phyloP scores from a whole-genome alignment of 2,888 invertebrate genomes.

The Sphaerophoria rueppellii region DNA sequence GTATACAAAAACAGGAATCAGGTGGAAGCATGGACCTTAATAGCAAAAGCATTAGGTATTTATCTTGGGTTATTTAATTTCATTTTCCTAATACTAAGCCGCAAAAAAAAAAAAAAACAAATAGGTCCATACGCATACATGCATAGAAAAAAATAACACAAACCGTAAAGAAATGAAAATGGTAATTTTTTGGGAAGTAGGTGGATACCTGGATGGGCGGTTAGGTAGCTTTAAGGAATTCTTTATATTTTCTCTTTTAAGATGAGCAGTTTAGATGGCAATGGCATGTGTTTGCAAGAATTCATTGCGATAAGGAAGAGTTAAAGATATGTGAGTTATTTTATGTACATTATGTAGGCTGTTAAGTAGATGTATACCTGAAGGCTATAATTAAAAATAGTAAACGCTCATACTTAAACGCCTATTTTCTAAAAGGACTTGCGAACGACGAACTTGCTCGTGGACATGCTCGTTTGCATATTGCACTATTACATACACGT shows the following conservation, averaged over 20 bases:
- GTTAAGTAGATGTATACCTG: background rate
- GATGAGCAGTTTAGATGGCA: conserved; percentile 16
- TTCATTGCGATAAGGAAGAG: conserved; percentile 10
- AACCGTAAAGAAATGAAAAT: conserved; percentile 20
- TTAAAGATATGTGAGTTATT: background rate
- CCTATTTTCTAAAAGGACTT: conserved; percentile 7
- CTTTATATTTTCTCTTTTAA: conserved; percentile 23
- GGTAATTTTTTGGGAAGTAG: conserved; percentile 8
- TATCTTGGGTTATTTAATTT: conserved; percentile 71
- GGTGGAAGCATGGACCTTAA: conserved; percentile 67
- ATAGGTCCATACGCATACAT: conserved; percentile 30
- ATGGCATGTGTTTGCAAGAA: conserved; percentile 21
- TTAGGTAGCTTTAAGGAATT: conserved; percentile 28
- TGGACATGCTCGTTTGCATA: no score
- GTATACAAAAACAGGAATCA: conserved; percentile 51
- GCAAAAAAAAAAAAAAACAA: conserved; percentile 31
- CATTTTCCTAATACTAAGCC: conserved; percentile 63
- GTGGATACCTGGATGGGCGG: background rate
- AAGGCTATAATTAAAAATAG: no score
- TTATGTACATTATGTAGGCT: background rate
- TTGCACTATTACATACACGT: no score
- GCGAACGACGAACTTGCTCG: no score
- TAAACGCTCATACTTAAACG: background rate
- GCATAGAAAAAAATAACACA: background rate
- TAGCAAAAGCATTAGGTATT: conserved; percentile 69